Conservation (phyloP, 2,888 invertebrate genomes). For the Drosophila nr. perissopoda region DNA sequence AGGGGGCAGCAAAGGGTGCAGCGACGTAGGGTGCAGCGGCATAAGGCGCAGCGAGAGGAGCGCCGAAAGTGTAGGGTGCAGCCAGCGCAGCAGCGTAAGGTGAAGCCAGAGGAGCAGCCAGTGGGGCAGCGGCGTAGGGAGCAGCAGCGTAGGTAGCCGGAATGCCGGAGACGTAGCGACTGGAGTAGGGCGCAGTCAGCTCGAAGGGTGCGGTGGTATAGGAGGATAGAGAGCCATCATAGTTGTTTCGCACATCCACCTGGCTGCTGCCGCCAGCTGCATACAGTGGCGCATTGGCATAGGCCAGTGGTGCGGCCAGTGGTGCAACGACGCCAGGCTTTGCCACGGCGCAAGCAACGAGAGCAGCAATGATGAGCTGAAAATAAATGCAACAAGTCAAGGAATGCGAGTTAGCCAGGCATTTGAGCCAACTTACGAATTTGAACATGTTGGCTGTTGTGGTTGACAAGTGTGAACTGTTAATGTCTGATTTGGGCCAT, state of each 20-base stretch:
- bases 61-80: conserved; percentile 29
- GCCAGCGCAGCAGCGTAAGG: conserved; percentile 41
- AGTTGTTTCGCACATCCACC: conserved; percentile 82
- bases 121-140: conserved; percentile 46
- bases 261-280: conserved; percentile 82
- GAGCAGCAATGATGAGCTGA: conserved; percentile 72
- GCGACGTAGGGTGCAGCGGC: conserved; percentile 44
- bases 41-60: conserved; percentile 43
- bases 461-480: conserved; percentile 54
- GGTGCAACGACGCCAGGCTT: conserved; percentile 69
- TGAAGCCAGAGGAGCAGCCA: conserved; percentile 44
- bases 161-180: conserved; percentile 81
- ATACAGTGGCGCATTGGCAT: conserved; percentile 85
- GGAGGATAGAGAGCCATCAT: conserved; percentile 80
- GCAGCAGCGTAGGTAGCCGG: conserved; percentile 63
- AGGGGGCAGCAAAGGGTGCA: conserved; percentile 43
- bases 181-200: conserved; percentile 74
- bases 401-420: neutral
- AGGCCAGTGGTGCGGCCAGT: conserved; percentile 67
- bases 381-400: neutral
- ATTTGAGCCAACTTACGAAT: conserved; percentile 71
- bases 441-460: conserved; percentile 76
- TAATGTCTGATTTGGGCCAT: conserved; percentile 47
- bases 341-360: conserved; percentile 71
- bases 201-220: conserved; percentile 82